Percentiles rank a stretch among this genome's conserved stretches.
These are phyloP conservation scores for Oligia strigilis DNA, from an alignment of 2,888 invertebrate species.

Conservation along the genomic window DNA sequence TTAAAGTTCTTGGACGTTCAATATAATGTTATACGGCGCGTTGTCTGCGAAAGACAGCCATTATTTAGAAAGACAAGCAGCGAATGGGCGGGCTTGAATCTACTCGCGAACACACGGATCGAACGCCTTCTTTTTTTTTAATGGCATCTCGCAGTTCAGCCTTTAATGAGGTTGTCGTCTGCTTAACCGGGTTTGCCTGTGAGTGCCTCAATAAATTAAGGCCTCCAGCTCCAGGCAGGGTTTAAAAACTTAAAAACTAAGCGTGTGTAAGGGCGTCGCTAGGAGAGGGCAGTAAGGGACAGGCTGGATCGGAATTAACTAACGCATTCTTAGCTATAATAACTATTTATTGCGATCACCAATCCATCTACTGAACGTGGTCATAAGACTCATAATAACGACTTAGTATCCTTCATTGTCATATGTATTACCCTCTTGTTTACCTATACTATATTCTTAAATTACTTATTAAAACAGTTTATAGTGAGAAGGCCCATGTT, in stretches of 20 bases:
- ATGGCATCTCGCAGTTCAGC: too few species aligned
- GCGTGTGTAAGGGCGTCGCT: too few species aligned
- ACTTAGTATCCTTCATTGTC: slow-evolving; percentile 4
- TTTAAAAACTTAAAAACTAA: too few species aligned
- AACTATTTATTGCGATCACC: slow-evolving; percentile 46
- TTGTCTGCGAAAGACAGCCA: slow-evolving; percentile 54
- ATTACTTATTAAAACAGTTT: not conserved
- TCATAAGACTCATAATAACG: slow-evolving; percentile 28
- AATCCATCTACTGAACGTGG: slow-evolving; percentile 37
- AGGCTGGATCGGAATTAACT: not conserved
- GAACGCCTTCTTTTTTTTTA: slow-evolving; percentile 27
- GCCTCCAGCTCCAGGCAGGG: too few species aligned
- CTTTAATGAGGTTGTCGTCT: too few species aligned
- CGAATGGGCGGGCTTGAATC: slow-evolving; percentile 54
- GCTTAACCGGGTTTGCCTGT: too few species aligned
- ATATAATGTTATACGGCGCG: slow-evolving; percentile 47
- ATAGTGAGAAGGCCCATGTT: too few species aligned
- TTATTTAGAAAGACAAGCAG: slow-evolving; percentile 63
- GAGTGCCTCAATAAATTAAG: too few species aligned
- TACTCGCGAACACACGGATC: slow-evolving; percentile 40
- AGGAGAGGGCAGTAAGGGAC: too few species aligned
- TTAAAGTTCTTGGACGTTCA: slow-evolving; percentile 37
- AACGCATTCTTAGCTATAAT: slow-evolving; percentile 48
- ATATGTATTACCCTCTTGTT: slow-evolving; percentile 16
- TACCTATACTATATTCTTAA: not conserved